These are phyloP conservation scores for Matsumurasca onukii DNA, from an alignment of 1,140 invertebrate genomes.

Conservation along the genomic window DNA sequence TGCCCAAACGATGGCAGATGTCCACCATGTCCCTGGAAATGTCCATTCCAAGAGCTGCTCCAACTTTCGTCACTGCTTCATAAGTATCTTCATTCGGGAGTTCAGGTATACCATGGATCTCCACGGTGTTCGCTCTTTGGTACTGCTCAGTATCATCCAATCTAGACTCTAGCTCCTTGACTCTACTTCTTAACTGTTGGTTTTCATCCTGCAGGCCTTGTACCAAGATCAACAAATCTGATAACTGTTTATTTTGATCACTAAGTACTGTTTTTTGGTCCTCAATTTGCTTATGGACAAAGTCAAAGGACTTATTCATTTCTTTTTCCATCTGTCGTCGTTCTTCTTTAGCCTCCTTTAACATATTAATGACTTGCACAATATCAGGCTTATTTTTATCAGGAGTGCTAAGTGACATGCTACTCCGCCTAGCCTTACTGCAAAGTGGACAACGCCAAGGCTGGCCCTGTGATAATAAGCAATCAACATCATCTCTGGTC, in stretches of 20 bases:
- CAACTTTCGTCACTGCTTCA: slow-evolving; percentile 14
- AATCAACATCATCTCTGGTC: too few species aligned
- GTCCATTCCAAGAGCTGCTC: slow-evolving; percentile 16
- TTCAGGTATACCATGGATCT: slow-evolving; percentile 26
- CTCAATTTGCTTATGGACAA: slow-evolving; percentile 12
- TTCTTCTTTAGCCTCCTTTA: slow-evolving; percentile 34
- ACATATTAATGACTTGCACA: slow-evolving; percentile 27
- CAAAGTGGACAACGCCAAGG: too few species aligned
- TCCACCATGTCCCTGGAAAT: slow-evolving; percentile 8
- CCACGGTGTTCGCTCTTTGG: neutral
- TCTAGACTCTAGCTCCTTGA: neutral
- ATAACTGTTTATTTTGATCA: slow-evolving; percentile 4
- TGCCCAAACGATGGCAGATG: slow-evolving; percentile 23
- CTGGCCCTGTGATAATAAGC: too few species aligned
- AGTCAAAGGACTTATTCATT: slow-evolving; percentile 28
- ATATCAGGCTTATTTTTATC: neutral
- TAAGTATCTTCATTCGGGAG: neutral
- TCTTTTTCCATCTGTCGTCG: slow-evolving; percentile 32
- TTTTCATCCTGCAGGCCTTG: slow-evolving; percentile 24
- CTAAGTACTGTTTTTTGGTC: slow-evolving; percentile 14
- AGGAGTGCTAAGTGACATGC: neutral
- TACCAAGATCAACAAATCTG: neutral
- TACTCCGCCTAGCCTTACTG: too few species aligned
- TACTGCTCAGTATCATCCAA: slow-evolving; percentile 22
- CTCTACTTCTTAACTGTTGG: neutral